Conservation (phyloP, 1,140 invertebrate species). For the Papilio machaon region DNA sequence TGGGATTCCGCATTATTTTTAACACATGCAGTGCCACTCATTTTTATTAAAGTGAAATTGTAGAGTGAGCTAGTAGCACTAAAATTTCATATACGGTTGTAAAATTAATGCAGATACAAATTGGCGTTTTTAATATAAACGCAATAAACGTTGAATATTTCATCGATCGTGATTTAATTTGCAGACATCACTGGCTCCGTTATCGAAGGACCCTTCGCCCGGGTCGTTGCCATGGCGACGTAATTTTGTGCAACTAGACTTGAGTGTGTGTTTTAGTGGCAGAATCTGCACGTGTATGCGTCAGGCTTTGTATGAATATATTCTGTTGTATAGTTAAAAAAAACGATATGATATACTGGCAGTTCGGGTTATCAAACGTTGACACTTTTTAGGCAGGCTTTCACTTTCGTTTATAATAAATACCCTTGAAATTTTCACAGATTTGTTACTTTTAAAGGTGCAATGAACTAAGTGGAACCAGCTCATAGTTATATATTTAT, state of each 20-base stretch:
- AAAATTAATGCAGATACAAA: background rate
- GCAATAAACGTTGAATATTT: constrained; percentile 14
- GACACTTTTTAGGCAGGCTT: no score
- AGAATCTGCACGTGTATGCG: background rate
- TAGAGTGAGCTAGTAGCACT: no score
- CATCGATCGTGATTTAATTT: constrained; percentile 9
- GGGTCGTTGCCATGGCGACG: background rate
- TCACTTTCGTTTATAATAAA: background rate
- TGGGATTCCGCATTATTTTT: no score
- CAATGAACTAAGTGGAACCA: no score
- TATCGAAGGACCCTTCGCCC: constrained; percentile 5
- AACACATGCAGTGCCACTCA: no score
- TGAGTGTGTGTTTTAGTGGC: background rate
- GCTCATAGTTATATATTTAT: no score
- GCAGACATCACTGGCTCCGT: constrained; percentile 10
- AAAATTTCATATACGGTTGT: background rate
- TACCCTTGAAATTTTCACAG: background rate
- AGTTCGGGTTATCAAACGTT: background rate
- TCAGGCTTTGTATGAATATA: background rate
- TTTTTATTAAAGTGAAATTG: no score
- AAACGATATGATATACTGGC: background rate
- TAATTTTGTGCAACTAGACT: background rate
- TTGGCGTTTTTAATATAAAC: constrained; percentile 1
- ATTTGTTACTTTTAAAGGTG: background rate
- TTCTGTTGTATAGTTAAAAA: background rate